These are phyloP conservation scores for Drosophila colorata DNA, from an alignment of 2,888 invertebrate species.

Conservation along the genomic window DNA sequence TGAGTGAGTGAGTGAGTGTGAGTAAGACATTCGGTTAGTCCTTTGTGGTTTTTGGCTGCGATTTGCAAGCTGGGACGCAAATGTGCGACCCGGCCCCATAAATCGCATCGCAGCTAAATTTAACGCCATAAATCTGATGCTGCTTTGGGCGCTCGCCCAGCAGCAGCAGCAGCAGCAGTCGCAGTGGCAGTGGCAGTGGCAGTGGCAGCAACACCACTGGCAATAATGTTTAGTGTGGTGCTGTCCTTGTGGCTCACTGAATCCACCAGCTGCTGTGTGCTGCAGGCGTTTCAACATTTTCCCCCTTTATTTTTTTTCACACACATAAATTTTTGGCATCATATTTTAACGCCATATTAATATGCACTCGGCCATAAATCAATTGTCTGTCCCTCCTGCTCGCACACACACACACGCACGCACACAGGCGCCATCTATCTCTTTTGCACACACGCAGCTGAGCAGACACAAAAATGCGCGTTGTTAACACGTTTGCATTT, in stretches of 20 bases:
- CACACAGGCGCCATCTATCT: slow-evolving; percentile 10
- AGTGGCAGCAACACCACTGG: slow-evolving; percentile 36
- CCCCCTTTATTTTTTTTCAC: slow-evolving; percentile 40
- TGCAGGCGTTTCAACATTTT: slow-evolving; percentile 3
- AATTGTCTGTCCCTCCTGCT: slow-evolving; percentile 30
- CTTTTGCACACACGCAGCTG: background rate
- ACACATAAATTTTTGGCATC: slow-evolving; percentile 77
- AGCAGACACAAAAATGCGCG: slow-evolving; percentile 61
- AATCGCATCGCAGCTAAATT: slow-evolving; percentile 56
- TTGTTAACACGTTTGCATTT: slow-evolving; percentile 80
- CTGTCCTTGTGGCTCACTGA: slow-evolving; percentile 54
- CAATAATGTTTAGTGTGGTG: slow-evolving; percentile 70
- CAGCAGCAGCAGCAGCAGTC: slow-evolving; percentile 7
- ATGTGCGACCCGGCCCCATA: slow-evolving; percentile 48
- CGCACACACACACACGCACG: slow-evolving; percentile 8
- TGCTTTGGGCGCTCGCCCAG: slow-evolving; percentile 38
- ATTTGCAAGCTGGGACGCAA: slow-evolving; percentile 48
- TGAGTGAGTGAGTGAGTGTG: slow-evolving; percentile 7
- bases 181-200: too few species aligned
- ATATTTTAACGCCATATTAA: slow-evolving; percentile 81
- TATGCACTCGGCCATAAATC: slow-evolving; percentile 76
- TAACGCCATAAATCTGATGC: slow-evolving; percentile 70
- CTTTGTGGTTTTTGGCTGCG: slow-evolving; percentile 41
- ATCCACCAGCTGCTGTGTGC: slow-evolving; percentile 44
- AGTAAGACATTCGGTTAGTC: slow-evolving; percentile 29